Evolutionary conservation across 2,888 invertebrate species (phyloP).

Genomic region (Dolomedes plantarius): DNA sequence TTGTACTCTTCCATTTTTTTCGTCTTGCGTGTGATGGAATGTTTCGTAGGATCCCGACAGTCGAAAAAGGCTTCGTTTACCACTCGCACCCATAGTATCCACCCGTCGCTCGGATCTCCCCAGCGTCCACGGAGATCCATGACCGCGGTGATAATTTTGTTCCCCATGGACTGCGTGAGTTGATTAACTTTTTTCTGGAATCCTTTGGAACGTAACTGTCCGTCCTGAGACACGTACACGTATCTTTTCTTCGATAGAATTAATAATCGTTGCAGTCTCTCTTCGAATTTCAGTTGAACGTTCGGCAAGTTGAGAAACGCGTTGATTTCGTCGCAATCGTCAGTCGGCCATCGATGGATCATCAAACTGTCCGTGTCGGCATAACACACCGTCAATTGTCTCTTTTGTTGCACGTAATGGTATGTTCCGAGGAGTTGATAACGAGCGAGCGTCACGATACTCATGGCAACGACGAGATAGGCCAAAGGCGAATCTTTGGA

Average conservation of each 20-base stretch:
- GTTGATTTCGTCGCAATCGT: slow-evolving; percentile 24
- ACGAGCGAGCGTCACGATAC: slow-evolving; percentile 17
- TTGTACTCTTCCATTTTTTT: slow-evolving; percentile 27
- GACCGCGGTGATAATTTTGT: neutral
- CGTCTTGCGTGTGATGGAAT: slow-evolving; percentile 28
- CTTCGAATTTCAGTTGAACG: slow-evolving; percentile 26
- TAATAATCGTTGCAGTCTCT: slow-evolving; percentile 7
- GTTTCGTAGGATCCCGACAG: too few relatives aligned
- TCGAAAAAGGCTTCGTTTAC: too few relatives aligned
- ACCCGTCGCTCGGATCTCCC: slow-evolving; percentile 22
- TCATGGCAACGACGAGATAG: slow-evolving; percentile 7
- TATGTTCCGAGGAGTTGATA: slow-evolving; percentile 27
- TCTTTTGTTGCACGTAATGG: neutral
- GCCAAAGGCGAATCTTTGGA: slow-evolving; percentile 21
- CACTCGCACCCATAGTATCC: slow-evolving; percentile 23
- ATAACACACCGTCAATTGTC: too few relatives aligned
- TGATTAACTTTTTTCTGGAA: slow-evolving; percentile 27
- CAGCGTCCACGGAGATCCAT: too few relatives aligned
- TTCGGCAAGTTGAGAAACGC: neutral
- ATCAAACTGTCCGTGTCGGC: slow-evolving; percentile 48
- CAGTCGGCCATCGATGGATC: slow-evolving; percentile 11
- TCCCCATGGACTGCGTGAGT: neutral
- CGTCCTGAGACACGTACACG: slow-evolving; percentile 8
- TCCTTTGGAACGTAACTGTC: slow-evolving; percentile 24
- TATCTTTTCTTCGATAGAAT: slow-evolving; percentile 25